Conservation (phyloP, 2,888 invertebrate species). For the Ormyrus nitidulus region DNA sequence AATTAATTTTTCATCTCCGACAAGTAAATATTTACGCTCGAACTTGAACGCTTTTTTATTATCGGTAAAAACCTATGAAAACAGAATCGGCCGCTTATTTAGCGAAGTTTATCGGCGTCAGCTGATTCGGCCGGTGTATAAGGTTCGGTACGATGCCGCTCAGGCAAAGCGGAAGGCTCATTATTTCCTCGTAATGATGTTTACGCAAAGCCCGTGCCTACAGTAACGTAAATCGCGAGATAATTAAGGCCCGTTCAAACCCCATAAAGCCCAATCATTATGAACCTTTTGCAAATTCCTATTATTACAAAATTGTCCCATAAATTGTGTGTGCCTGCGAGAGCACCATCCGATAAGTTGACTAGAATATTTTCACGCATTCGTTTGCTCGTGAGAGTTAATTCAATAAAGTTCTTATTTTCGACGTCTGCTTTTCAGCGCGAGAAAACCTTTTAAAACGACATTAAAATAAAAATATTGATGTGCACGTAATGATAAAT, state of each 20-base stretch:
- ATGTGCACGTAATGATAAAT: too few species aligned
- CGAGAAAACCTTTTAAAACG: too few species aligned
- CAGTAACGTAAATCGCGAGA: conserved; percentile 57
- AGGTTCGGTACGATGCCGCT: not conserved
- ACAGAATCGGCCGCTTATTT: conserved; percentile 11
- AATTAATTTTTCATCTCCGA: too few species aligned
- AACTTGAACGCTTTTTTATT: too few species aligned
- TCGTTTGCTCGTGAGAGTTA: too few species aligned
- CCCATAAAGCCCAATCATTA: conserved; percentile 5
- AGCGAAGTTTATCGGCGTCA: conserved; percentile 17
- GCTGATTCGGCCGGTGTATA: not conserved
- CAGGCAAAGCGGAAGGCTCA: conserved; percentile 49
- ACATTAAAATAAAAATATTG: too few species aligned
- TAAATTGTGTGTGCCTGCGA: not conserved
- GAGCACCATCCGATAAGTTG: too few species aligned
- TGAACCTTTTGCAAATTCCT: not conserved
- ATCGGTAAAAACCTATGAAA: not conserved
- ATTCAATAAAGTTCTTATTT: too few species aligned
- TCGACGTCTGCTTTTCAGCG: too few species aligned
- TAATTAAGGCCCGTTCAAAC: conserved; percentile 60
- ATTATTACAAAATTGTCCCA: conserved; percentile 11
- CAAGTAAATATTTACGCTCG: too few species aligned
- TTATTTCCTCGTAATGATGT: conserved; percentile 61
- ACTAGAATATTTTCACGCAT: too few species aligned
- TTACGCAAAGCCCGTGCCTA: conserved; percentile 58